Percentiles rank a stretch among this genome's conserved stretches.
Conservation (phyloP, 53 echinoderm and acorn worm species). For the Actinopyga echinites region DNA sequence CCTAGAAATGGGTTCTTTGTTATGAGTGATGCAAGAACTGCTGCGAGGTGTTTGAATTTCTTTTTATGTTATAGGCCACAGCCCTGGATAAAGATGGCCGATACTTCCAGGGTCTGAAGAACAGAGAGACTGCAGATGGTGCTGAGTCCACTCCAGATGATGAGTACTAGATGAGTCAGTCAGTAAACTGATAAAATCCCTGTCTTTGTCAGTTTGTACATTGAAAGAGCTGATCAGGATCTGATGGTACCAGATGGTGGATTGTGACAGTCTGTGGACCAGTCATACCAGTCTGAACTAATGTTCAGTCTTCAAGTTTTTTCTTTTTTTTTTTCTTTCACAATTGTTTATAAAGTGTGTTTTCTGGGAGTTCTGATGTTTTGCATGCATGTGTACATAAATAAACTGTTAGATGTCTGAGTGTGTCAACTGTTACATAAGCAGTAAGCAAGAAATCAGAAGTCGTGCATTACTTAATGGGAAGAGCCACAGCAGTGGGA, state of each 20-base stretch:
- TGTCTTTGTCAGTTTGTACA: neutral
- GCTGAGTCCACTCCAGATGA: slow-evolving; percentile 65
- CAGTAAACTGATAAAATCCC: neutral
- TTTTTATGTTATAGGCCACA: slow-evolving; percentile 64
- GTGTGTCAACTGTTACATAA: too few species aligned
- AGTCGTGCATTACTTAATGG: too few species aligned
- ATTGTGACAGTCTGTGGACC: neutral
- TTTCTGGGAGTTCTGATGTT: too few species aligned
- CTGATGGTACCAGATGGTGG: too few species aligned
- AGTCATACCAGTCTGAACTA: neutral
- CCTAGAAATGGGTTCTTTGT: neutral
- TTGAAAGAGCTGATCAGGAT: too few species aligned
- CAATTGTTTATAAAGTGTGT: too few species aligned
- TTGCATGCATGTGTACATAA: too few species aligned
- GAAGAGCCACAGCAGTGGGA: too few species aligned
- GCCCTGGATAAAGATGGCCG: slow-evolving; percentile 86
- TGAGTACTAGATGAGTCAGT: slow-evolving; percentile 23
- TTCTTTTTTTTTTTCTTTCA: too few species aligned
- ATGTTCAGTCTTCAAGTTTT: neutral
- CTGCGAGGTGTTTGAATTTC: neutral
- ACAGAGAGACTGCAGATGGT: slow-evolving; percentile 82
- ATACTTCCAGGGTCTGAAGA: slow-evolving; percentile 86
- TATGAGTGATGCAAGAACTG: neutral
- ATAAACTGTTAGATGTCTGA: too few species aligned
- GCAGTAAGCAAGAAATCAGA: too few species aligned